phyloP scores from a whole-genome alignment of 2,888 invertebrate genomes.

The Drosophila rellima region DNA sequence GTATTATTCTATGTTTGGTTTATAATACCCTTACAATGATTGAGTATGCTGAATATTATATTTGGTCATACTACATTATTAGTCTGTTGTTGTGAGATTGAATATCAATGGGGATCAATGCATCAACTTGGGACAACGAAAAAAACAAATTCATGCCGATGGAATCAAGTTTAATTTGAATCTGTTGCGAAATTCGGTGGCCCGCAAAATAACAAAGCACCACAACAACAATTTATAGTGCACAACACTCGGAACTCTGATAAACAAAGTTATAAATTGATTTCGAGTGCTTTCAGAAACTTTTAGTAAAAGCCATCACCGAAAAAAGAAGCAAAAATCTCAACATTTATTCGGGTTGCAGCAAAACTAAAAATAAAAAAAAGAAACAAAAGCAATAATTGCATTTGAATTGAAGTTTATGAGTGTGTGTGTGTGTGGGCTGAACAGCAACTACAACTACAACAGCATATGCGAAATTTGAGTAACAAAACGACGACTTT shows the following conservation, averaged over 20 bases:
- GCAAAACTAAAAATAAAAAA: constrained; percentile 8
- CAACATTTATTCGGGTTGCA: constrained; percentile 20
- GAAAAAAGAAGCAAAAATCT: constrained; percentile 25
- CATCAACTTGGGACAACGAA: not conserved
- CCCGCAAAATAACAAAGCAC: constrained; percentile 11
- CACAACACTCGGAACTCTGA: constrained; percentile 25
- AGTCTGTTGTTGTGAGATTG: not conserved
- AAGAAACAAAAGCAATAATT: constrained; percentile 37
- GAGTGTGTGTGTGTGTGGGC: not conserved
- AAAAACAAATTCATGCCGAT: not conserved
- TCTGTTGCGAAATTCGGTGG: constrained; percentile 8
- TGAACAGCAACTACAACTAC: constrained; percentile 16
- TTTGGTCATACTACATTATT: no score
- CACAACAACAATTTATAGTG: constrained; percentile 23
- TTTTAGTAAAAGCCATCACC: constrained; percentile 19
- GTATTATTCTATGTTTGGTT: no score
- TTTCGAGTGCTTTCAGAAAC: constrained; percentile 55
- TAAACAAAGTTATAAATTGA: constrained; percentile 69
- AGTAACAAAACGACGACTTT: constrained; percentile 32
- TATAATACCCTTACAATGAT: no score
- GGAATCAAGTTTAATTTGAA: constrained; percentile 18
- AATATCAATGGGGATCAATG: not conserved
- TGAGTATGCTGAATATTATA: no score
- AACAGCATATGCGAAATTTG: constrained; percentile 32
- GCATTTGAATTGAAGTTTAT: constrained; percentile 28